These are phyloP conservation scores for Eledona agricola DNA, from an alignment of 2,888 invertebrate genomes.

Conservation along the genomic window DNA sequence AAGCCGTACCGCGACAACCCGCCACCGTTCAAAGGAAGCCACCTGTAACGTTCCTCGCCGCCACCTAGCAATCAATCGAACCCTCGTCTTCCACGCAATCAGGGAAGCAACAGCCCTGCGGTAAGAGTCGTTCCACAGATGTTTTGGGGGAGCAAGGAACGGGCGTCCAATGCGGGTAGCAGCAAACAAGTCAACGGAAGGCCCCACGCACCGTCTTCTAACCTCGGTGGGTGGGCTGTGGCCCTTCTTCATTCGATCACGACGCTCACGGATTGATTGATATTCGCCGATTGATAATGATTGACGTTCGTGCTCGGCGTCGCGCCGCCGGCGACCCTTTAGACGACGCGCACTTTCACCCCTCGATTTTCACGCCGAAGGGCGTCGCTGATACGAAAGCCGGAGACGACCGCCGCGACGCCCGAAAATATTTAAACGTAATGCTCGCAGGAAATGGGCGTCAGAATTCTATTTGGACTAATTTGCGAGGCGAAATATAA, in stretches of 20 bases:
- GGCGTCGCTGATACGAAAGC: constrained; percentile 44
- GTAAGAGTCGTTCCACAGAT: constrained; percentile 26
- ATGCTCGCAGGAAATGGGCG: constrained; percentile 51
- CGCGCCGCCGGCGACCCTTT: constrained; percentile 31
- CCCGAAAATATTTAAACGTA: constrained; percentile 47
- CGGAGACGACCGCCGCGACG: constrained; percentile 45
- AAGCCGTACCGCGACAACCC: too few relatives aligned
- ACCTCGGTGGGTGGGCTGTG: constrained; percentile 47
- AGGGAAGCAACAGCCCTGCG: constrained; percentile 34
- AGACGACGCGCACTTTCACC: constrained; percentile 35
- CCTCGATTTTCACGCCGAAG: constrained; percentile 41
- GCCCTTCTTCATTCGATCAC: constrained; percentile 34
- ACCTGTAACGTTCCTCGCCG: constrained; percentile 28
- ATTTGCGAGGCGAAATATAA: constrained; percentile 43
- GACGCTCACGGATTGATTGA: constrained; percentile 48
- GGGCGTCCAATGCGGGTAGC: constrained; percentile 27
- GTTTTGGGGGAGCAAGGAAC: constrained; percentile 24
- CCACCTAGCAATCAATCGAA: constrained; percentile 34
- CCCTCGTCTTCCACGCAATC: constrained; percentile 36
- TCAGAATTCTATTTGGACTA: constrained; percentile 52
- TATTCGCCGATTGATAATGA: constrained; percentile 50
- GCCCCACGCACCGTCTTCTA: constrained; percentile 28
- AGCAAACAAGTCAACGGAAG: constrained; percentile 3
- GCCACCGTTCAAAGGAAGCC: constrained; percentile 20
- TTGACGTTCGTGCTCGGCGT: constrained; percentile 40